Evolutionary conservation across 2,797 vertebrate genomes (phyloP).

Genomic region (Steatocranus sp.): DNA sequence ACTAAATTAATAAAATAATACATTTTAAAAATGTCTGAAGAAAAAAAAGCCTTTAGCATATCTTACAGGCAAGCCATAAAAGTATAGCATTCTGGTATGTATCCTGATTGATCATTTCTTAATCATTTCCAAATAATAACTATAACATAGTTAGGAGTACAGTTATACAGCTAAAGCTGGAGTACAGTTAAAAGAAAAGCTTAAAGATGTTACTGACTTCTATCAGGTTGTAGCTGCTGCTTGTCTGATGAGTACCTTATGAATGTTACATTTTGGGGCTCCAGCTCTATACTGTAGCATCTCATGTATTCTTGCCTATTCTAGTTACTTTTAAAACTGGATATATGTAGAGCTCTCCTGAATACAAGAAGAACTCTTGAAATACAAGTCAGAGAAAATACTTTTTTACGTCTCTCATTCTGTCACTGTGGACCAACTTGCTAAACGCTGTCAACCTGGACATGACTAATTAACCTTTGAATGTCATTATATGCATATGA

Average conservation of each 20-base stretch:
- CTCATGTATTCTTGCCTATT: neutral
- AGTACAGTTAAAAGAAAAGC: neutral
- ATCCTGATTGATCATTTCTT: neutral
- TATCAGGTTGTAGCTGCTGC: neutral
- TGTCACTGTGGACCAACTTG: neutral
- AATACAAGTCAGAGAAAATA: neutral
- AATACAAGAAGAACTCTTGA: neutral
- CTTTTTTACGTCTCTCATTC: neutral
- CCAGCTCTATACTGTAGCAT: neutral
- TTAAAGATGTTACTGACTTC: neutral
- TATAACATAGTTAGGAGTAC: neutral
- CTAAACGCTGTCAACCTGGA: neutral
- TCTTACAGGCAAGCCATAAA: neutral
- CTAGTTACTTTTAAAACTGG: neutral
- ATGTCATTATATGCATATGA: neutral
- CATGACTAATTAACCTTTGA: slow-evolving; percentile 19
- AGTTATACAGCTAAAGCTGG: neutral
- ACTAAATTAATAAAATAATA: neutral
- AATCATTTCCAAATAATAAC: neutral
- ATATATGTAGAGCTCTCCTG: neutral
- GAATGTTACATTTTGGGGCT: neutral
- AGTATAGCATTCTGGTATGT: neutral
- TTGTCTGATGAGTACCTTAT: neutral
- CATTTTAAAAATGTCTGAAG: rapidly evolving
- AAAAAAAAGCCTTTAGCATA: neutral